Conservation (phyloP, 2,797 vertebrate genomes). For the Arrhamphus sclerolepis region DNA sequence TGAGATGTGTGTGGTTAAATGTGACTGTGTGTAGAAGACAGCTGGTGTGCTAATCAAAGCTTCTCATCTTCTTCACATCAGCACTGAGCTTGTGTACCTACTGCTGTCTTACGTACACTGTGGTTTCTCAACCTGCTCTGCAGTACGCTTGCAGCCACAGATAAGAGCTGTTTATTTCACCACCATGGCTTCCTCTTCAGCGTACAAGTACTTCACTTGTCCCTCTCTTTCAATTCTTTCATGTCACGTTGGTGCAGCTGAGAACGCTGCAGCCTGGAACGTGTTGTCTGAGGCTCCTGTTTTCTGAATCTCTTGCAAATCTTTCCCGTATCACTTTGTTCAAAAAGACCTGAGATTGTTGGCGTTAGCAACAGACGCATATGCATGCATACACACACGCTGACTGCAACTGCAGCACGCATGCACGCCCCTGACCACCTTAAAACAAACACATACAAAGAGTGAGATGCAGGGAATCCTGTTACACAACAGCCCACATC, state of each 20-base stretch:
- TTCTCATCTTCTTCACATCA: slow-evolving; percentile 65
- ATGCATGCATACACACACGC: slow-evolving; percentile 23
- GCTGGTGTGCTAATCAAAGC: slow-evolving; percentile 40
- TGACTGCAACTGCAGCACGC: slow-evolving; percentile 1
- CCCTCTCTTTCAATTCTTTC: slow-evolving; percentile 15
- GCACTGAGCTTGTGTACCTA: slow-evolving; percentile 56
- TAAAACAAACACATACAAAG: slow-evolving; percentile 36
- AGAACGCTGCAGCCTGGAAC: slow-evolving; percentile 6
- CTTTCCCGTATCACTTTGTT: slow-evolving; percentile 8
- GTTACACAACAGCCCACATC: slow-evolving; percentile 44
- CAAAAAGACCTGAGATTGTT: background rate
- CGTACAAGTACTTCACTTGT: slow-evolving; percentile 35
- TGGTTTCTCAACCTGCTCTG: slow-evolving; percentile 64
- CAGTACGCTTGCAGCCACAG: slow-evolving; percentile 50
- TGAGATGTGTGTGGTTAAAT: slow-evolving; percentile 17
- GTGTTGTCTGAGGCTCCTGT: background rate
- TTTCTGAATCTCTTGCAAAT: background rate
- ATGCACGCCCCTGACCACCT: too few relatives aligned
- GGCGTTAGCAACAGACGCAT: slow-evolving; percentile 2
- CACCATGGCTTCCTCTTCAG: slow-evolving; percentile 64
- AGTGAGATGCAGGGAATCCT: slow-evolving; percentile 58
- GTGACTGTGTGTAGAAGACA: slow-evolving; percentile 31
- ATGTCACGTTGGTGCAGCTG: slow-evolving; percentile 17
- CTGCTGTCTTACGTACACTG: slow-evolving; percentile 70
- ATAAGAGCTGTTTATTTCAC: slow-evolving; percentile 72